phyloP scores from a whole-genome alignment of 2,888 invertebrate genomes.

The Tryphoninae sp. region DNA sequence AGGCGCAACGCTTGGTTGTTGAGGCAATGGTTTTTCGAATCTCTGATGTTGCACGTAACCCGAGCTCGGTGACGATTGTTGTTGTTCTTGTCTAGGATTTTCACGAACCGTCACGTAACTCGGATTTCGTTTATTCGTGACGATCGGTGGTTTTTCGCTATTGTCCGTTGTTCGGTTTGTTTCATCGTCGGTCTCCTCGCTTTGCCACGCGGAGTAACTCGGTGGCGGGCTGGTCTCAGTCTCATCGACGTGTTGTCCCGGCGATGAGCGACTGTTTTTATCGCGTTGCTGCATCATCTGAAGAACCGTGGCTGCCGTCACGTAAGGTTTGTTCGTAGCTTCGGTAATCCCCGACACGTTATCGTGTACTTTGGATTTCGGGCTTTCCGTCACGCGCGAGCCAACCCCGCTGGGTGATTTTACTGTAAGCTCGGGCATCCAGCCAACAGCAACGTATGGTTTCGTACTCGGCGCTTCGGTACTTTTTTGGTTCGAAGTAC shows the following conservation, averaged over 20 bases:
- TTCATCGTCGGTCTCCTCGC: constrained; percentile 58
- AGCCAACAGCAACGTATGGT: constrained; percentile 73
- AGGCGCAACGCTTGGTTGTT: constrained; percentile 27
- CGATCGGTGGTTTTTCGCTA: constrained; percentile 26
- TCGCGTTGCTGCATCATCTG: constrained; percentile 69
- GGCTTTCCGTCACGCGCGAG: not conserved
- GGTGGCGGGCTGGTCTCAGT: constrained; percentile 60
- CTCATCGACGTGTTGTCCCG: constrained; percentile 56
- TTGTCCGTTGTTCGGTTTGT: constrained; percentile 45
- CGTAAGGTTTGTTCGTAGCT: constrained; percentile 66
- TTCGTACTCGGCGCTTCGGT: constrained; percentile 63
- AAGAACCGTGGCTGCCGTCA: constrained; percentile 69
- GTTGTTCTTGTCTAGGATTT: constrained; percentile 65
- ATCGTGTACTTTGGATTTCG: constrained; percentile 14
- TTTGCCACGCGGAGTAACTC: constrained; percentile 67
- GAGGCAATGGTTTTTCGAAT: constrained; percentile 68
- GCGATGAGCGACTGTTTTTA: constrained; percentile 50
- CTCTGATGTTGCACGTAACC: constrained; percentile 71
- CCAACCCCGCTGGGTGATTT: constrained; percentile 32
- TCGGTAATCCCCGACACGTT: not conserved
- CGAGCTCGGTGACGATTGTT: constrained; percentile 56
- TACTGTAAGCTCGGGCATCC: constrained; percentile 69
- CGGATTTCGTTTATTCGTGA: constrained; percentile 52
- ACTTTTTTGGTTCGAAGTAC: constrained; percentile 38
- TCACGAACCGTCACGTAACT: constrained; percentile 75